Conservation (phyloP, 2,888 invertebrate species). For the Conops quadrifasciatus region DNA sequence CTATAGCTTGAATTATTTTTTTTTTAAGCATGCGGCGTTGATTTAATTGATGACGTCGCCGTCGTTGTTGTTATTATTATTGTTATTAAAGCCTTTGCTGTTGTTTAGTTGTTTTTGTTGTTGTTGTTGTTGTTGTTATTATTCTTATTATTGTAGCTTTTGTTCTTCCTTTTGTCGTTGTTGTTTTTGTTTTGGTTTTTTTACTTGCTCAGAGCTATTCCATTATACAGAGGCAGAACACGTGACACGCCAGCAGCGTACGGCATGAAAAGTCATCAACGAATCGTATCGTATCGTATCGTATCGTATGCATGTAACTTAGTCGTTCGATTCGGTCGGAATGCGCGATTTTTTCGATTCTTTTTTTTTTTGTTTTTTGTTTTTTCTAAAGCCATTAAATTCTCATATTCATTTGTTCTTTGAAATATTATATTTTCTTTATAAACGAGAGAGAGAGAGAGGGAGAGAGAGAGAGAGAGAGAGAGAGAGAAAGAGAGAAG, state of each 20-base stretch:
- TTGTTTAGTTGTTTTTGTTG: slow-evolving; percentile 4
- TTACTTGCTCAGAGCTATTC: too few relatives aligned
- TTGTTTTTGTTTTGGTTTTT: too few relatives aligned
- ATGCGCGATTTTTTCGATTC: too few relatives aligned
- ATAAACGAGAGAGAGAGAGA: background rate
- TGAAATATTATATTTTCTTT: too few relatives aligned
- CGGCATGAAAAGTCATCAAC: slow-evolving; percentile 16
- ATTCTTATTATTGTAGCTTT: background rate
- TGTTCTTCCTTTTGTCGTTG: background rate
- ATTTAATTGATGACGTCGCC: background rate
- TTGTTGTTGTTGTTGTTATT: background rate
- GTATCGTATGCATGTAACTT: too few relatives aligned
- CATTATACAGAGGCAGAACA: slow-evolving; percentile 14
- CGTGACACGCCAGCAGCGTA: slow-evolving; percentile 19
- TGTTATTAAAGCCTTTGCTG: background rate
- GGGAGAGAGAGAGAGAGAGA: background rate
- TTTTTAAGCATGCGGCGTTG: background rate
- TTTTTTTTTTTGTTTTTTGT: too few relatives aligned
- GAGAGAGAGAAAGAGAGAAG: background rate
- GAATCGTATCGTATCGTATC: background rate
- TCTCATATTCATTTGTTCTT: too few relatives aligned
- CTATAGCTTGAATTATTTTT: background rate
- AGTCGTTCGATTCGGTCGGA: too few relatives aligned
- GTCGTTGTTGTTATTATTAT: slow-evolving; percentile 1
- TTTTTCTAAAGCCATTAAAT: too few relatives aligned